Conservation (phyloP, 2,888 invertebrate genomes). For the Gari tellinella region DNA sequence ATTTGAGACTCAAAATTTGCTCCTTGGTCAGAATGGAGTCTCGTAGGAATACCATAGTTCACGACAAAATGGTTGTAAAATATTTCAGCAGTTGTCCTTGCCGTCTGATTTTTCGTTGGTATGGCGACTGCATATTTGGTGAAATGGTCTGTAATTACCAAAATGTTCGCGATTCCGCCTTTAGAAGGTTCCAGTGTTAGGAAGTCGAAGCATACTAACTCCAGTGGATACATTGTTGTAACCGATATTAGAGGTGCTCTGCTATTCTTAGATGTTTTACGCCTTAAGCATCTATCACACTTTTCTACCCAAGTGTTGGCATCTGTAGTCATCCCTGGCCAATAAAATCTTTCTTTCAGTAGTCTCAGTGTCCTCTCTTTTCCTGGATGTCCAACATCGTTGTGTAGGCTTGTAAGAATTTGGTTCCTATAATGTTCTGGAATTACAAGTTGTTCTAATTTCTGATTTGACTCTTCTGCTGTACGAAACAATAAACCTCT, state of each 20-base stretch:
- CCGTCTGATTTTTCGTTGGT: too few relatives aligned
- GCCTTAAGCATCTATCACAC: slow-evolving; percentile 12
- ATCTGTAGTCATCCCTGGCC: slow-evolving; percentile 4
- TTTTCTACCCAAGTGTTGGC: not conserved
- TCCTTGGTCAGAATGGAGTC: slow-evolving; percentile 40
- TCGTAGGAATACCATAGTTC: slow-evolving; percentile 30
- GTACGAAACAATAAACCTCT: not conserved
- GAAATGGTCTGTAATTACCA: slow-evolving; percentile 28
- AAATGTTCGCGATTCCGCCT: slow-evolving; percentile 4
- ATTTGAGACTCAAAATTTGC: slow-evolving; percentile 30
- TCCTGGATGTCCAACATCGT: slow-evolving; percentile 7
- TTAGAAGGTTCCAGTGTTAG: slow-evolving; percentile 8
- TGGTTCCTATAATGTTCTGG: not conserved
- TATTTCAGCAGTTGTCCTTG: slow-evolving; percentile 29
- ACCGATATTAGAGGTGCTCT: slow-evolving; percentile 2
- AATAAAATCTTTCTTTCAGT: slow-evolving; percentile 9
- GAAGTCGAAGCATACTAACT: too few relatives aligned
- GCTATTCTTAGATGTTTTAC: too few relatives aligned
- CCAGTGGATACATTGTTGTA: too few relatives aligned
- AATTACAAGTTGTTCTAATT: not conserved
- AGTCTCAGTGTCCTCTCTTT: not conserved
- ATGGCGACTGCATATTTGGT: slow-evolving; percentile 20
- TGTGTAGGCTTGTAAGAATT: not conserved
- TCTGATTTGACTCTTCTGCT: not conserved
- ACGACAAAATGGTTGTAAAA: slow-evolving; percentile 24